Evolutionary conservation across 2,797 vertebrate genomes (phyloP), one percentile per base, ranked within the genome.

Genomic region (Stomatorhinus walkeri): DNA sequence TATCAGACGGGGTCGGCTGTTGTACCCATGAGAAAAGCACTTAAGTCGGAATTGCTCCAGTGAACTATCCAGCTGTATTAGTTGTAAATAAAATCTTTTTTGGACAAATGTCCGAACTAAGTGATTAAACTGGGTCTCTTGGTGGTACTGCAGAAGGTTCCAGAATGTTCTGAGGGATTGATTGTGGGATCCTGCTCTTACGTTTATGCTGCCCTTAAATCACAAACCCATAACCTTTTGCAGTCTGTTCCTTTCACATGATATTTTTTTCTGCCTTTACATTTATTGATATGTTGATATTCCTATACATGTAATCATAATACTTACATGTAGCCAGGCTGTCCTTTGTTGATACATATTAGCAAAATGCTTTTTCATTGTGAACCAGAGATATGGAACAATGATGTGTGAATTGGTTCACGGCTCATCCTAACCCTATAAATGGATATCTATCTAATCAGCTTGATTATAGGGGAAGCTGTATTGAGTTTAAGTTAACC

Each of bases 1-100:
- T 79, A 79, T 46, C 8, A 79, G 40, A 46, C 40, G 2, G 76
- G 10, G 8, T 22, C 48, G 12, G 83, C 9, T 85, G 24, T 51
- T 85, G 46, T 85, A 85, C 49, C 22, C 83, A 49, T 22, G 83
- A 85, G 83, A 49, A 85, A 85, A 28, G 83, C 49, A 85, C 83
- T 85, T 85, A 49, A 85, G 7, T 24, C 5, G 10, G 22, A 85
- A 52, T 51, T 85, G 83, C 83, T 52, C 49, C 83, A 52, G 48
- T 85, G 10, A 24, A 28, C 22, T 46, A 51, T 24, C 43, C 43
- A 49, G 4, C 83, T 52, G 48, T 24, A 85, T n/a, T 24, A 32
- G 83, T 52, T 52, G 48, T 49, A 85, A 52, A 52, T 85, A 85
- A 52, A 85, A 51, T 49, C 49, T 85, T 49, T 85, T n/a, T 85